Percentiles rank a stretch among this genome's conserved stretches.
Evolutionary conservation across 2,113 vertebrate species (phyloP).

Genomic region (Aramus guarauna): DNA sequence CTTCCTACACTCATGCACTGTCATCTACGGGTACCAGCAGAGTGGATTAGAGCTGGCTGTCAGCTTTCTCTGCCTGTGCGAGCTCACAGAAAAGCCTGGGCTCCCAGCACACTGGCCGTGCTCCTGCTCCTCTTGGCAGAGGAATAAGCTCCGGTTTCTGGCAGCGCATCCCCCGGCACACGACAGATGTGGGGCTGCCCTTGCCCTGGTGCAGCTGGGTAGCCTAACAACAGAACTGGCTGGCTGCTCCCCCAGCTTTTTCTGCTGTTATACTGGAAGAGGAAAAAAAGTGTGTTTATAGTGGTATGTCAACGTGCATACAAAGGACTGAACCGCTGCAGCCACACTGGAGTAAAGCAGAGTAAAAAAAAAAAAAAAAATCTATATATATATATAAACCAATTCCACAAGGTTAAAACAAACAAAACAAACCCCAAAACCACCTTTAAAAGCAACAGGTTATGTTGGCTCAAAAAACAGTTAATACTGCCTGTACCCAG

Average conservation of each 20-base stretch:
- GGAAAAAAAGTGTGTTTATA: background rate
- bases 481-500: background rate
- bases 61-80: constrained; percentile 11
- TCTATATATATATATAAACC: too few relatives aligned
- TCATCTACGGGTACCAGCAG: constrained; percentile 7
- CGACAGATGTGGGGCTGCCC: constrained; percentile 20
- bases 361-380: background rate
- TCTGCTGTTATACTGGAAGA: background rate
- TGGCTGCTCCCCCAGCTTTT: background rate
- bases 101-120: background rate
- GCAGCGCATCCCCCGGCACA: background rate
- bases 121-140: constrained; percentile 40
- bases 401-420: background rate
- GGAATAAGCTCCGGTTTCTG: background rate
- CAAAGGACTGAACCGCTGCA: rapidly evolving
- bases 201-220: background rate
- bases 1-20: background rate
- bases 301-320: rapidly evolving
- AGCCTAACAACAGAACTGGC: background rate
- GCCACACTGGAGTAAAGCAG: rapidly evolving
- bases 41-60: constrained; percentile 62
- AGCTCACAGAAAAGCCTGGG: background rate
- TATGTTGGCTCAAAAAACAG: background rate
- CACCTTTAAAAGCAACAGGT: background rate
- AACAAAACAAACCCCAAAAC: background rate